A percentile compares a stretch with the other conserved stretches of the same genome.
Evolutionary conservation across 2,888 invertebrate genomes (phyloP).

Genomic region (Nemotelus pantherinus): DNA sequence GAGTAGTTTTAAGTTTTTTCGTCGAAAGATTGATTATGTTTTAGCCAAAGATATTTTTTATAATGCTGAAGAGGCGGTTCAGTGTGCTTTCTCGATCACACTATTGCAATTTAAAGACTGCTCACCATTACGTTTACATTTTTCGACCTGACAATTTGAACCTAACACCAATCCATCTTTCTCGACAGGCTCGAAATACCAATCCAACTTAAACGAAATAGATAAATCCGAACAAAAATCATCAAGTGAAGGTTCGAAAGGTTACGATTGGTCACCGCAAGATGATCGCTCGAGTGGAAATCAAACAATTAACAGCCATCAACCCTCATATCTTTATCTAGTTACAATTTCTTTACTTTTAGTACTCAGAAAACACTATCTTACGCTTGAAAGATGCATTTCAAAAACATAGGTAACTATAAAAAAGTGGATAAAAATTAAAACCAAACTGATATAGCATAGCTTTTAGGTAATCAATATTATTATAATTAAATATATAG

Average conservation of each 20-base stretch:
- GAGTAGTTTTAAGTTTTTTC: too few relatives aligned
- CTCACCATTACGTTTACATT: too few relatives aligned
- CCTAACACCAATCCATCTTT: not conserved
- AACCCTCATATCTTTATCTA: conserved; percentile 5
- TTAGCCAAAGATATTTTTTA: too few relatives aligned
- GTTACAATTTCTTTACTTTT: not conserved
- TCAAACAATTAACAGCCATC: not conserved
- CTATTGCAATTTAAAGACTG: too few relatives aligned
- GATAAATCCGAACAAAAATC: conserved; percentile 83
- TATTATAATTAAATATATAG: conserved; percentile 12
- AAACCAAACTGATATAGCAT: not conserved
- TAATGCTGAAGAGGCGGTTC: too few relatives aligned
- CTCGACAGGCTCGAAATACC: conserved; percentile 76
- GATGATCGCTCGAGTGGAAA: conserved; percentile 61
- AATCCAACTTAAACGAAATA: conserved; percentile 80
- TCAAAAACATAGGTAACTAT: conserved; percentile 27
- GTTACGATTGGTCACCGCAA: conserved; percentile 68
- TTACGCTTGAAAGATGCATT: not conserved
- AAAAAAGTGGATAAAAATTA: not conserved
- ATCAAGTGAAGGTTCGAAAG: conserved; percentile 68
- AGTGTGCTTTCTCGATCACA: too few relatives aligned
- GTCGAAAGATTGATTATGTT: too few relatives aligned
- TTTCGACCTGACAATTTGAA: too few relatives aligned
- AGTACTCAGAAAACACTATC: not conserved
- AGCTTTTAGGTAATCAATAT: conserved; percentile 33